phyloP scores from a whole-genome alignment of 2,888 invertebrate species.

The Odontocerum albicorne region DNA sequence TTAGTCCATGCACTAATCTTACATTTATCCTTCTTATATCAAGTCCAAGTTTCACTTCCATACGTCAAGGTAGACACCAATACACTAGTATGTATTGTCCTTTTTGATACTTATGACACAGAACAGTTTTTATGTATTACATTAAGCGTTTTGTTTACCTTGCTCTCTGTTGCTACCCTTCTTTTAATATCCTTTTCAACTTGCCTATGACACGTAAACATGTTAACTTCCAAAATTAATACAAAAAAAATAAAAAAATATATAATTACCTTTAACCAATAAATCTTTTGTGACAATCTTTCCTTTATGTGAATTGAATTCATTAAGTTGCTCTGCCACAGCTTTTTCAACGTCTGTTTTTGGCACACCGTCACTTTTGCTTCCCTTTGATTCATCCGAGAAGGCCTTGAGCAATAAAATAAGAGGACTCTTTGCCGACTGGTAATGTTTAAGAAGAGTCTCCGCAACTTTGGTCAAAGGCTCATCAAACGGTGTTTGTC shows the following conservation, averaged over 20 bases:
- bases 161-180: no score
- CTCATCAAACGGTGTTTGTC: conserved; percentile 31
- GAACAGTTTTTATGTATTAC: no score
- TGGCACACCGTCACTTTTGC: conserved; percentile 11
- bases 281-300: conserved; percentile 25
- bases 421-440: conserved; percentile 44
- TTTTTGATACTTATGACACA: no score
- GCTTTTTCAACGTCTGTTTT: conserved; percentile 23
- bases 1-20: no score
- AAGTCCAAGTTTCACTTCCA: no score
- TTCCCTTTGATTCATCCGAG: conserved; percentile 29
- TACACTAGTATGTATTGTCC: no score
- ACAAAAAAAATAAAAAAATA: neutral
- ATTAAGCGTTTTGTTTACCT: no score
- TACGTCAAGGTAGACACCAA: no score
- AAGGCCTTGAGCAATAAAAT: conserved; percentile 43
- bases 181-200: no score
- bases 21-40: no score
- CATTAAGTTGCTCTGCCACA: conserved; percentile 21
- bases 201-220: no score
- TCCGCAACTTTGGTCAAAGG: conserved; percentile 43
- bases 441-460: conserved; percentile 43
- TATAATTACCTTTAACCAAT: conserved; percentile 29
- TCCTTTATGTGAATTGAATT: conserved; percentile 20
- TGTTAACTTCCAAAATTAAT: no score